Evolutionary conservation across 2,888 invertebrate species (phyloP).

Genomic region (Chydorus sphaericus): DNA sequence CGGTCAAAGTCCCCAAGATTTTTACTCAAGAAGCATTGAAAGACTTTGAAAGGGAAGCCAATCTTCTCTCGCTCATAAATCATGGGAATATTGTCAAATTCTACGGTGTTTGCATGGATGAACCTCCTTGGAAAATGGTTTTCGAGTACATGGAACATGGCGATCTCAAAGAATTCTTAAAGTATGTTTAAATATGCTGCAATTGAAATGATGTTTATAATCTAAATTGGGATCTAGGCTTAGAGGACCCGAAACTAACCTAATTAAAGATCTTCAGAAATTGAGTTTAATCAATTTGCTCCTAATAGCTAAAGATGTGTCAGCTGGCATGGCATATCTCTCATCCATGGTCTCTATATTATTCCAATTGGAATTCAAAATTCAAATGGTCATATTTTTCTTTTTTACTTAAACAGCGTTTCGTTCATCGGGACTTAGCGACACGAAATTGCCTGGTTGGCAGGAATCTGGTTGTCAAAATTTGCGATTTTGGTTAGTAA

Average conservation of each 20-base stretch:
- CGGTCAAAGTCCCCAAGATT: slow-evolving; percentile 18
- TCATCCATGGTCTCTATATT: slow-evolving; percentile 33
- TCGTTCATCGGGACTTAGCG: slow-evolving; percentile 39
- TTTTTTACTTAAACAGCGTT: slow-evolving; percentile 25
- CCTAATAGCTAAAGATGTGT: slow-evolving; percentile 34
- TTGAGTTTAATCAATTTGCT: slow-evolving; percentile 24
- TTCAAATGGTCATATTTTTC: too few relatives aligned
- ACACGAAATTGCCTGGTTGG: slow-evolving; percentile 39
- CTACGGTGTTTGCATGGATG: slow-evolving; percentile 31
- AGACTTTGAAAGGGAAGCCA: slow-evolving; percentile 33
- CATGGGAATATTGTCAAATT: slow-evolving; percentile 34
- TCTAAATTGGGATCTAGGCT: too few relatives aligned
- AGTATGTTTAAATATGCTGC: too few relatives aligned
- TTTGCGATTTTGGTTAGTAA: slow-evolving; percentile 31
- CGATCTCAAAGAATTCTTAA: slow-evolving; percentile 30
- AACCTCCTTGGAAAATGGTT: slow-evolving; percentile 34
- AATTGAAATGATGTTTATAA: too few relatives aligned
- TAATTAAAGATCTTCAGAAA: not conserved
- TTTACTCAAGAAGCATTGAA: slow-evolving; percentile 23
- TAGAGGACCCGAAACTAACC: slow-evolving; percentile 17
- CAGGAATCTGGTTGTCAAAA: slow-evolving; percentile 28
- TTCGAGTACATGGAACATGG: slow-evolving; percentile 40
- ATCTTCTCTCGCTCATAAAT: slow-evolving; percentile 31
- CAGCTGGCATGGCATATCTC: slow-evolving; percentile 39
- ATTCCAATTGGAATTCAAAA: too few relatives aligned